These are phyloP conservation scores for Borostomias antarcticus DNA, from an alignment of 2,797 vertebrate genomes.

Conservation along the genomic window DNA sequence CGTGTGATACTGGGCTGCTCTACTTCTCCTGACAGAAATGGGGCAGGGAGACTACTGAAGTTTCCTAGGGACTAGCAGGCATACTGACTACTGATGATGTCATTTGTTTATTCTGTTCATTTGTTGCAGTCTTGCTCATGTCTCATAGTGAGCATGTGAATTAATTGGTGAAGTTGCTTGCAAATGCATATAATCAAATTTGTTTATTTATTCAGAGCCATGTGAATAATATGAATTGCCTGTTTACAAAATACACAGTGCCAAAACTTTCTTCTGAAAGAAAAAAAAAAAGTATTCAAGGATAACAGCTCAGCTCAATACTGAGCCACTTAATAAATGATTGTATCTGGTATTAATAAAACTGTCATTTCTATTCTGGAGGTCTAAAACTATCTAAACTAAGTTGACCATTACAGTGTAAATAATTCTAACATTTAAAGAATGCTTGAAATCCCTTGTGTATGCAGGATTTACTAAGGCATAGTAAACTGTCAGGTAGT, in stretches of 20 bases:
- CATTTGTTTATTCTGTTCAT: slow-evolving; percentile 11
- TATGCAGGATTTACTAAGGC: neutral
- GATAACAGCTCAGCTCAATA: slow-evolving; percentile 6
- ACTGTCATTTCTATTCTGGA: slow-evolving; percentile 8
- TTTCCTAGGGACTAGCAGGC: slow-evolving; percentile 30
- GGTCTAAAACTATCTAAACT: slow-evolving; percentile 4
- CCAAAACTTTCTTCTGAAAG: neutral
- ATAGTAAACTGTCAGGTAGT: neutral
- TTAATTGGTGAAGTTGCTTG: neutral
- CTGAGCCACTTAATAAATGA: slow-evolving; percentile 13
- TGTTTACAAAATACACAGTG: slow-evolving; percentile 11
- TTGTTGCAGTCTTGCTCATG: slow-evolving; percentile 21
- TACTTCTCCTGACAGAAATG: slow-evolving; percentile 72
- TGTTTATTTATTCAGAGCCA: slow-evolving; percentile 17
- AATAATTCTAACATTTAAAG: slow-evolving; percentile 27
- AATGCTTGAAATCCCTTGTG: neutral
- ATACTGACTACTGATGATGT: slow-evolving; percentile 55
- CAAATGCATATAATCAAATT: neutral
- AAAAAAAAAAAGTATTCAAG: slow-evolving; percentile 1
- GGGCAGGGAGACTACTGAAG: slow-evolving; percentile 51
- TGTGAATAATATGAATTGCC: neutral
- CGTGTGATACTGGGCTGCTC: slow-evolving; percentile 11
- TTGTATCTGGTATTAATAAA: slow-evolving; percentile 15
- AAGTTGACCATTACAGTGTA: slow-evolving; percentile 10
- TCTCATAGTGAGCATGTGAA: slow-evolving; percentile 22